Evolutionary conservation across 2,888 invertebrate species (phyloP).

Genomic region (Osedax frankpressi): DNA sequence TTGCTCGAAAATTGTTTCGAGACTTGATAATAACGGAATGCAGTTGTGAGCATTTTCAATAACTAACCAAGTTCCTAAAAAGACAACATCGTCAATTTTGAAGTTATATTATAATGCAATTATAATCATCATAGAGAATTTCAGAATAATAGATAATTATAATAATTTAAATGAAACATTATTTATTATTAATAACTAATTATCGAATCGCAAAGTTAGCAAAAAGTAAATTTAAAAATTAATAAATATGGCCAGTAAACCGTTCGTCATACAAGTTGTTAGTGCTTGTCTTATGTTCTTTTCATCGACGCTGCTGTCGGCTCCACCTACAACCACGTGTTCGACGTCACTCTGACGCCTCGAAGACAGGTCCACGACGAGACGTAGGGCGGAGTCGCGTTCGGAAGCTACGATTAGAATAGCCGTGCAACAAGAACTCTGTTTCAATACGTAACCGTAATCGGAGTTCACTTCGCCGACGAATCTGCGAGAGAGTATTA

Average conservation of each 20-base stretch:
- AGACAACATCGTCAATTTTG: too few species aligned
- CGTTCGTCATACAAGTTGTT: not conserved
- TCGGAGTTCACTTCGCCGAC: constrained; percentile 28
- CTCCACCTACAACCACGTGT: not conserved
- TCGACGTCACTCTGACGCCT: constrained; percentile 28
- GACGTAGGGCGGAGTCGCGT: constrained; percentile 33
- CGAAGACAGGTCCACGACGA: constrained; percentile 38
- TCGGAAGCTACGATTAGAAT: constrained; percentile 38
- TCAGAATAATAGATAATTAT: too few species aligned
- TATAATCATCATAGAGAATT: too few species aligned
- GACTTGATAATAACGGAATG: not conserved
- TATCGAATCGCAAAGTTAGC: too few species aligned
- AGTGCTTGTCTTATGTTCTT: not conserved
- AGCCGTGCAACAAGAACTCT: constrained; percentile 35
- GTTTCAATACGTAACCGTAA: constrained; percentile 32
- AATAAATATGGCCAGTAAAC: too few species aligned
- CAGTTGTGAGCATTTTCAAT: not conserved
- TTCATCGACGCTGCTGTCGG: not conserved
- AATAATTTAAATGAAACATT: too few species aligned
- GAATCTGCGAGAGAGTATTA: not conserved
- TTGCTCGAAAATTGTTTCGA: not conserved
- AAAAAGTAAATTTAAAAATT: too few species aligned
- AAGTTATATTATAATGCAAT: too few species aligned
- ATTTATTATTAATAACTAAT: too few species aligned
- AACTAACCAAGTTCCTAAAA: not conserved